Evolutionary conservation across 2,797 vertebrate genomes (phyloP).

Genomic region (Acanthiza pusilla): DNA sequence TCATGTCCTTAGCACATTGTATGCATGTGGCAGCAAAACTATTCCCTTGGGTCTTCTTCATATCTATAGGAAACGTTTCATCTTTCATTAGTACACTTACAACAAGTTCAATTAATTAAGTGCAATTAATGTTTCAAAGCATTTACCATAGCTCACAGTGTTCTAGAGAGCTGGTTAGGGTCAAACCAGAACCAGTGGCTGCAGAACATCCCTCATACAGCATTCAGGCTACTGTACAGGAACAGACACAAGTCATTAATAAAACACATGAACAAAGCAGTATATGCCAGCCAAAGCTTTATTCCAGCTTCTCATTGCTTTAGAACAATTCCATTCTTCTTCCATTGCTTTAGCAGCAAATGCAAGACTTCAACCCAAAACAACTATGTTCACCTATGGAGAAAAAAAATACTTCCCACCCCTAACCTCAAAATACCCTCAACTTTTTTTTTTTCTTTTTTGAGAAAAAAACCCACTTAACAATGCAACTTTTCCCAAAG

Average conservation of each 20-base stretch:
- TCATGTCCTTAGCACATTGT: neutral
- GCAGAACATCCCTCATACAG: neutral
- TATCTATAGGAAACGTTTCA: neutral
- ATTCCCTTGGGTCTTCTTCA: neutral
- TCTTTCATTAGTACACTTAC: neutral
- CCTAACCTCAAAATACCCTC: neutral
- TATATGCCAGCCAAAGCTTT: neutral
- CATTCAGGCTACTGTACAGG: neutral
- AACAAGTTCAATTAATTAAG: neutral
- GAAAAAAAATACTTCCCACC: neutral
- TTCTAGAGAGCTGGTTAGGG: neutral
- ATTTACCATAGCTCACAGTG: neutral
- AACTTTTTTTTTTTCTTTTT: neutral
- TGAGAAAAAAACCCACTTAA: neutral
- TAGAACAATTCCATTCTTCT: neutral
- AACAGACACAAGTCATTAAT: neutral
- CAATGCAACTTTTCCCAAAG: neutral
- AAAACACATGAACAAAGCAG: neutral
- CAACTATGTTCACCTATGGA: neutral
- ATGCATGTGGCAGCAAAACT: neutral
- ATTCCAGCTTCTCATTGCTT: conserved; percentile 15
- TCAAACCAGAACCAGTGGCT: neutral
- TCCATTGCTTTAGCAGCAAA: neutral
- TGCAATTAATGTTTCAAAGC: neutral
- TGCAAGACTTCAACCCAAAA: neutral